Base-by-base conservation (phyloP, 2,888 invertebrate genomes). In the Malacosoma neustria region DNA sequence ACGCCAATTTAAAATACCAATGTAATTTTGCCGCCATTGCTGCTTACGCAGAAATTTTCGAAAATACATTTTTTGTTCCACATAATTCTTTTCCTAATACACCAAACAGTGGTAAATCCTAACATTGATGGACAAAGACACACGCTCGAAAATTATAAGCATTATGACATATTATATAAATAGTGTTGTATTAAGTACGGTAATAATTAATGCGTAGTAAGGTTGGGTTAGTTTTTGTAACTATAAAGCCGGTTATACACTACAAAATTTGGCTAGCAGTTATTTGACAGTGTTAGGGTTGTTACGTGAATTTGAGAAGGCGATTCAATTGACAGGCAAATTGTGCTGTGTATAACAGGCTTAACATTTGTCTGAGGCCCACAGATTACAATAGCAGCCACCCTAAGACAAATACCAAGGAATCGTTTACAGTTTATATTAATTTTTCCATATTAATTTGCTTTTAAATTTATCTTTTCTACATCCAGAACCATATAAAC, bases 401-500 rank as follows among this genome's bases (percentile, higher is more conserved):
- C 76, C 70, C 70, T 70, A 68, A 76, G 81, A 85, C 86, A 82
- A 79, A 77, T 82, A 77, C 81, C 75, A 76, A 80, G 73, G 72
- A 79, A 71, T 74, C 75, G 72, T 69, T 74, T 72, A 68, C 66
- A 69, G 64, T 65, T 68, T 65, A 63, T 63, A 65, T 58, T 60
- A 66, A 62, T 64, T 71, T 74, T 74, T 58, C 45, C 67, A 71
- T 67, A 71, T 74, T 75, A 76, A 77, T 73, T 73, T 71, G 71
- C 61, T 62, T 77, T 81, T 79, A 74, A 76, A 75, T 75, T 84
- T 81, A 77, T 75, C 62, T 75, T 77, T 70, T 79, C 82, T 84
- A 86, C 82, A 85, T 76, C 85, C 87, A 85, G 87, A 86, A 82
- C 75, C 80, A 87, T 87, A 87, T 87, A 87, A 86, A 87, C 85